Evolutionary conservation across 2,797 vertebrate genomes (phyloP), one percentile per base, ranked within the genome.

Genomic region (Rhinella marina): DNA sequence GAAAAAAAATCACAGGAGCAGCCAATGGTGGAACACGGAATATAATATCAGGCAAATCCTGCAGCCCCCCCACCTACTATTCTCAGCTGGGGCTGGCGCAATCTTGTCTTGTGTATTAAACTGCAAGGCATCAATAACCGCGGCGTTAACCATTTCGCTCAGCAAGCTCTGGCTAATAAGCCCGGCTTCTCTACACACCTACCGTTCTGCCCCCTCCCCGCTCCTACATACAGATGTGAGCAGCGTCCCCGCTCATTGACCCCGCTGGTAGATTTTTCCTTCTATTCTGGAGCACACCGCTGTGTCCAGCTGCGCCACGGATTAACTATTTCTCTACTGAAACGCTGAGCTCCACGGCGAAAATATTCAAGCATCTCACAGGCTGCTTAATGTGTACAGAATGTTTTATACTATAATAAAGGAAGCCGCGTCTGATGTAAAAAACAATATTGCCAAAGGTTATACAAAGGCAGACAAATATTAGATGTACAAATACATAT

Each of bases 101-200:
- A 25, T 73, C 70, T 41, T 82, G 80, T 83, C 54, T 82, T 83
- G 48, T 82, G 80, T 83, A 77, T 83, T 82, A 76, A 82, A 82
- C 86, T 54, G 68, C 72, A 56, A 78, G 73, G 54, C 86, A 77
- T 84, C 81, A 83, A 83, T 88, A 84, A 78, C n/a, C 16, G 57
- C 48, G 23, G 61, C 62, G 52, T 84, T 87, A 87, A 87, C 80
- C 78, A 75, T 52, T 88, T 88, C 61, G 25, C 86, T 78, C 86
- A 88, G 86, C 86, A 54, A 62, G 80, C 21, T 52, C 59, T 78
- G 32, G 27, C 81, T 83, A 88, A 88, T 84, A 88, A 79, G 86
- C 86, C 29, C 19, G 75, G 73, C 81, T 48, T 4, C n/a, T 52
- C 52, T 29, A 78, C 50, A 83, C 75, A 84, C 81, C 79, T 88